Evolutionary conservation across 2,888 invertebrate species (phyloP).

Genomic region (Anorthoa munda): DNA sequence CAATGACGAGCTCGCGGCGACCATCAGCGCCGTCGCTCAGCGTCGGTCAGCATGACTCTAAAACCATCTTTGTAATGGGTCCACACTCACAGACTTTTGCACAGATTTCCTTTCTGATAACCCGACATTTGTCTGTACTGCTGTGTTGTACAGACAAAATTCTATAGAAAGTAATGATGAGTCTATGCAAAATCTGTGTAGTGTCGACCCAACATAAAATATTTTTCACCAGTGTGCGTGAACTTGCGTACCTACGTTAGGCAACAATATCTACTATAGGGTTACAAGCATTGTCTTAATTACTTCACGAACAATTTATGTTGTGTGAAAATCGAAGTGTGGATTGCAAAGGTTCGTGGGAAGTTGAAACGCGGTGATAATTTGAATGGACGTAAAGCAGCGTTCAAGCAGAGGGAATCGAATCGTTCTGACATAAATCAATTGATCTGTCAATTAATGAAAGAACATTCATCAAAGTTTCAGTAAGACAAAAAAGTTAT

Average conservation of each 20-base stretch:
- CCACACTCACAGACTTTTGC: too few relatives aligned
- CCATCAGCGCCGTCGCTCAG: too few relatives aligned
- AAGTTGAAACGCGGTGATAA: constrained; percentile 35
- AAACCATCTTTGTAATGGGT: too few relatives aligned
- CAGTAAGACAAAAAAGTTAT: not conserved
- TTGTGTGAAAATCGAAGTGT: constrained; percentile 58
- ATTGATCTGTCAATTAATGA: constrained; percentile 16
- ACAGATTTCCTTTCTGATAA: too few relatives aligned
- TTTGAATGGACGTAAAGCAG: constrained; percentile 30
- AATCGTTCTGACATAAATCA: not conserved
- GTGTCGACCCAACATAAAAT: too few relatives aligned
- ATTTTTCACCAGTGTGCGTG: constrained; percentile 14
- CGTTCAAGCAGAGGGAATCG: constrained; percentile 13
- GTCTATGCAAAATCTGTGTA: too few relatives aligned
- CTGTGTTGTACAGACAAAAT: too few relatives aligned
- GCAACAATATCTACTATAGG: constrained; percentile 18
- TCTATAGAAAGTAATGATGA: too few relatives aligned
- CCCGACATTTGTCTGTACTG: too few relatives aligned
- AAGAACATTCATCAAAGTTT: not conserved
- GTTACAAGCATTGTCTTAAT: constrained; percentile 48
- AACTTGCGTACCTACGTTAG: constrained; percentile 25
- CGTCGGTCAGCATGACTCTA: too few relatives aligned
- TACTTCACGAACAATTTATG: constrained; percentile 47
- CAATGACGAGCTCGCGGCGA: too few relatives aligned
- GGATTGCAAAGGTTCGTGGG: constrained; percentile 52